Conservation (phyloP, 1,140 invertebrate genomes). For the Eciton burchellii region DNA sequence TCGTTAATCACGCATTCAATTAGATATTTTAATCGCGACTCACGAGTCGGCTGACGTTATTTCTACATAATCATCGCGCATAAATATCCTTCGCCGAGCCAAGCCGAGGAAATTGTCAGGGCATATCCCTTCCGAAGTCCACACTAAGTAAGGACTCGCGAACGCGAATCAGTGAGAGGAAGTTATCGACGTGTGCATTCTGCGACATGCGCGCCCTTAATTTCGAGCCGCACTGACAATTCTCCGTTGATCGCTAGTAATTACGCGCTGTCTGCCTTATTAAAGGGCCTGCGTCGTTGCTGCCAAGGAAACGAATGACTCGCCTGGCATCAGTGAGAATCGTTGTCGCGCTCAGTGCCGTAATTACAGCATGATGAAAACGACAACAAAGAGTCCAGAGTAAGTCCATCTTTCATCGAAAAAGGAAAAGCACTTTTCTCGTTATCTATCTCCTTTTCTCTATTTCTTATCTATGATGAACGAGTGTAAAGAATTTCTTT, state of each 20-base stretch:
- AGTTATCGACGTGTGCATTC: conserved; percentile 44
- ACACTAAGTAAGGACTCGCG: conserved; percentile 14
- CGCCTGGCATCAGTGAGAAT: conserved; percentile 31
- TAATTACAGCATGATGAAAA: neutral
- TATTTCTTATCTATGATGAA: neutral
- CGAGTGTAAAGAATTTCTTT: too few species aligned
- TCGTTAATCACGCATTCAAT: conserved; percentile 56
- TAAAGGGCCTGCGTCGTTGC: conserved; percentile 50
- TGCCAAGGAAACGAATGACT: conserved; percentile 44
- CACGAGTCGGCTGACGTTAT: conserved; percentile 29
- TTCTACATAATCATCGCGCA: conserved; percentile 45
- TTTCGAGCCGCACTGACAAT: conserved; percentile 33
- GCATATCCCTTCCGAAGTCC: conserved; percentile 28
- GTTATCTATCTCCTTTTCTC: neutral
- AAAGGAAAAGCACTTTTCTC: neutral
- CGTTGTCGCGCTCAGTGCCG: conserved; percentile 36
- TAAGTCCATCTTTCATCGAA: neutral
- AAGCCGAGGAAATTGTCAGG: conserved; percentile 18
- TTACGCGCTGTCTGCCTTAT: conserved; percentile 55
- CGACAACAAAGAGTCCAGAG: neutral
- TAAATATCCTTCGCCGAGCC: conserved; percentile 47
- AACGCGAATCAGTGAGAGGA: conserved; percentile 38
- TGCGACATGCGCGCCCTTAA: conserved; percentile 40
- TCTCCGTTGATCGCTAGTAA: conserved; percentile 38
- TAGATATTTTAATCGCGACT: conserved; percentile 54